phyloP scores from a whole-genome alignment of 2,113 vertebrate genomes.

The Pantherophis guttatus region DNA sequence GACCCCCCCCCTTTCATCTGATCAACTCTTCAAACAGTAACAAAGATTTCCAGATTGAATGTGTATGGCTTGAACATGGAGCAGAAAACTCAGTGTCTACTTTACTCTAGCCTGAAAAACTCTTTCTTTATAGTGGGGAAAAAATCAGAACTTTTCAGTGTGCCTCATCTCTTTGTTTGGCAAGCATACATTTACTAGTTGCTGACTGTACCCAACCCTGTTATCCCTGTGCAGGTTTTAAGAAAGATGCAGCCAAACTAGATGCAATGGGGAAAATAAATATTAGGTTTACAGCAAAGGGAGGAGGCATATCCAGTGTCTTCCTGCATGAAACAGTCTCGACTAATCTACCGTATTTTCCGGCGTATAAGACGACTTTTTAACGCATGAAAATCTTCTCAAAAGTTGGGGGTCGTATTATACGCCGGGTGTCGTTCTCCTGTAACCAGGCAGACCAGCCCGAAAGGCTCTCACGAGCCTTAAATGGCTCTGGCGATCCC shows the following conservation, averaged over 20 bases:
- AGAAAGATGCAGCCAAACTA: not conserved
- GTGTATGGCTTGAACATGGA: not conserved
- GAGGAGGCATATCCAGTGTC: not conserved
- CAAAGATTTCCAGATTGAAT: not conserved
- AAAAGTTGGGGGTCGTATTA: too few species aligned
- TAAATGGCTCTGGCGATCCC: too few species aligned
- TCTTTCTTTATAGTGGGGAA: not conserved
- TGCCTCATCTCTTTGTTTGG: not conserved
- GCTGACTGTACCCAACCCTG: not conserved
- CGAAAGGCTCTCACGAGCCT: too few species aligned
- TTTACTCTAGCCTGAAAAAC: not conserved
- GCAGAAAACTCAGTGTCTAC: not conserved
- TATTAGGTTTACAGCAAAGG: not conserved
- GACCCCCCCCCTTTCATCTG: not conserved
- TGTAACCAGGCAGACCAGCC: too few species aligned
- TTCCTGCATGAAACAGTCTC: not conserved
- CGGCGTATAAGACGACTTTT: too few species aligned
- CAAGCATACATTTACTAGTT: not conserved
- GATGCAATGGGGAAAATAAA: not conserved
- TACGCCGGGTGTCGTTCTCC: too few species aligned
- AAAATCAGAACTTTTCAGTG: not conserved
- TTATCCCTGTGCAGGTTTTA: not conserved
- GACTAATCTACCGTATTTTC: too few species aligned
- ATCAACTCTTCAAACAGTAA: not conserved
- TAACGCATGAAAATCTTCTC: too few species aligned